phyloP scores from a whole-genome alignment of 37 sponge, comb jelly and placozoan genomes.

The Chondrosia reniformis region DNA sequence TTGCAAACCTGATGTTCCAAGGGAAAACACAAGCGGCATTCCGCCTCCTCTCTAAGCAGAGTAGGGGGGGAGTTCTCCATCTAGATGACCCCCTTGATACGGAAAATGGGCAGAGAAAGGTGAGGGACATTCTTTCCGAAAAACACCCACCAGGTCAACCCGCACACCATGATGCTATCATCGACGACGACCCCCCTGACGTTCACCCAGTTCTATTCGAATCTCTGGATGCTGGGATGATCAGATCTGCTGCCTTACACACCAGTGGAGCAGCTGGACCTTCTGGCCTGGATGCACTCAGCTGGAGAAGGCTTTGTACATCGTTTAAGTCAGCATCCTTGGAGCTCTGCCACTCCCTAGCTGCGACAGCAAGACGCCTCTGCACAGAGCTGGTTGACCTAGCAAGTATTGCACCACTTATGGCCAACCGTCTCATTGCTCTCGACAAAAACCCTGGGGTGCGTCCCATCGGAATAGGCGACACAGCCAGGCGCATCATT shows the following conservation, averaged over 20 bases:
- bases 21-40: constrained; percentile 24
- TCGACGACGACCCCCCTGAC: background rate
- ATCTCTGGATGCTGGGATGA: constrained; percentile 12
- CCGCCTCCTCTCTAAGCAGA: constrained; percentile 12
- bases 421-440: background rate
- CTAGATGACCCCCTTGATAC: background rate
- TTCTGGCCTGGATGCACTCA: constrained; percentile 30
- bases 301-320: constrained; percentile 34
- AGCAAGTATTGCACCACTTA: constrained; percentile 2
- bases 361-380: constrained; percentile 17
- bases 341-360: constrained; percentile 35
- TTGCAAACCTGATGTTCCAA: constrained; percentile 30
- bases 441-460: constrained; percentile 23
- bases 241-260: constrained; percentile 13
- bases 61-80: too few relatives aligned
- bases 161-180: constrained; percentile 14
- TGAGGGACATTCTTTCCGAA: constrained; percentile 13
- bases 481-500: constrained; percentile 30
- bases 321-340: constrained; percentile 22
- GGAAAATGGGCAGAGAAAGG: background rate
- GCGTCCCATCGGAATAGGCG: constrained; percentile 22
- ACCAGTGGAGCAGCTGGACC: background rate
- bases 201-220: constrained; percentile 21
- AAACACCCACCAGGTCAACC: constrained; percentile 32
- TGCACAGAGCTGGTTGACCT: constrained; percentile 24